phyloP scores from a whole-genome alignment of 2,797 vertebrate species.

The Micromesistius poutassou region DNA sequence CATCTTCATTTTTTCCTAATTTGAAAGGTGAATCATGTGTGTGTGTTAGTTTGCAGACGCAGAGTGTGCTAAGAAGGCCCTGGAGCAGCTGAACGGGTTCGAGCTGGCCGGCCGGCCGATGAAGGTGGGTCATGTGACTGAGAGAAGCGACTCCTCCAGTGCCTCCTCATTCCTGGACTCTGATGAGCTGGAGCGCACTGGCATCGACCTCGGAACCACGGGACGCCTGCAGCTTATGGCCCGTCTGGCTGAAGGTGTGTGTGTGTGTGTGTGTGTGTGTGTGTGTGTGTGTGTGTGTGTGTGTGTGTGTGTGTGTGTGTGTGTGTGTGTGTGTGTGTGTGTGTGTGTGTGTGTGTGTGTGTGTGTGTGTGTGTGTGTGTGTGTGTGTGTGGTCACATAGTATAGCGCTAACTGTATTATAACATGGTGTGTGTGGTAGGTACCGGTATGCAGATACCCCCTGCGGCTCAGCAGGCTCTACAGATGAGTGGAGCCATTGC shows the following conservation, averaged over 20 bases:
- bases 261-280: too few relatives aligned
- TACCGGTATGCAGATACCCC: constrained; percentile 92
- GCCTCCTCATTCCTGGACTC: constrained; percentile 91
- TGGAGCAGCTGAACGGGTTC: constrained; percentile 96
- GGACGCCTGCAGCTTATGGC: constrained; percentile 95
- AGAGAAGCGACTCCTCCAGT: constrained; percentile 84
- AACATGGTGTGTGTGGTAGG: constrained; percentile 62
- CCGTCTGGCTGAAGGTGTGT: constrained; percentile 91
- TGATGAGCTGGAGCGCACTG: constrained; percentile 90
- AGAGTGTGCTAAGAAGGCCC: constrained; percentile 94
- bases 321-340: too few relatives aligned
- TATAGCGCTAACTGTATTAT: background rate
- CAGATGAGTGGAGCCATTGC: constrained; percentile 95
- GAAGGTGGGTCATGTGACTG: constrained; percentile 96
- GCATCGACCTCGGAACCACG: constrained; percentile 91
- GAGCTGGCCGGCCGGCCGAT: constrained; percentile 94
- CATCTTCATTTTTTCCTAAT: too few relatives aligned
- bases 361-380: too few relatives aligned
- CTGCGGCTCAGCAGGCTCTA: constrained; percentile 91
- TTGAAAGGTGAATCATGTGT: background rate
- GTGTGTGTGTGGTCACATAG: too few relatives aligned
- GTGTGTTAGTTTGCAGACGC: constrained; percentile 59
- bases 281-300: too few relatives aligned
- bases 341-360: too few relatives aligned
- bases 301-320: too few relatives aligned